Conservation (phyloP, 2,888 invertebrate genomes). For the Patella ulyssiponensis region DNA sequence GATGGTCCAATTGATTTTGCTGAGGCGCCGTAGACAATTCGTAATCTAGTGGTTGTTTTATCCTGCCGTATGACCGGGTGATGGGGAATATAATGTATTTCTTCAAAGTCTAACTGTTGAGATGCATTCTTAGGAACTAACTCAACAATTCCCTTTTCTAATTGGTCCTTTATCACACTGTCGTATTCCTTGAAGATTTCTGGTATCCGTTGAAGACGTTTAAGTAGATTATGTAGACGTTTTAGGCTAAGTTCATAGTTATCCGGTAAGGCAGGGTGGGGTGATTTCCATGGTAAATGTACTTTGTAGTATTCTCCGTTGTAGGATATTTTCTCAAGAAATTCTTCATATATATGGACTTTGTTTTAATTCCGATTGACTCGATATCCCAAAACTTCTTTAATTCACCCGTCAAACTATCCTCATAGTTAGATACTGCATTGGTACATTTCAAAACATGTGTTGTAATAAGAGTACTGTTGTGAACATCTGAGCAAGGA, state of each 20-base stretch:
- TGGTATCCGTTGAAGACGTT: background rate
- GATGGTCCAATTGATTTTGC: conserved; percentile 2
- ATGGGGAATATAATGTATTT: conserved; percentile 1
- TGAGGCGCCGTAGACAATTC: background rate
- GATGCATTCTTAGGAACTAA: background rate
- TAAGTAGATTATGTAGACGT: background rate
- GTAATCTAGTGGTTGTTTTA: background rate
- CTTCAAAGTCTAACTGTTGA: background rate
- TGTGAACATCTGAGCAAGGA: background rate
- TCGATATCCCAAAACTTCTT: background rate
- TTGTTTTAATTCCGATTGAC: background rate
- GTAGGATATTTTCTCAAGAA: background rate
- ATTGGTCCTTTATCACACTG: background rate
- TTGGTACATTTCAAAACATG: background rate
- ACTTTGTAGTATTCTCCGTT: background rate
- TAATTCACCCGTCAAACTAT: background rate
- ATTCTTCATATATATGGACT: background rate
- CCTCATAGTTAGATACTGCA: background rate
- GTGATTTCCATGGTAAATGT: background rate
- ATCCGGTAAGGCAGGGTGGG: background rate
- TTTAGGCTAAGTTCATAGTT: background rate
- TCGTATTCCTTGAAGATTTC: background rate
- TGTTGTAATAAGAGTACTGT: background rate
- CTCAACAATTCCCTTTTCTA: background rate
- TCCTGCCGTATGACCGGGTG: background rate